Evolutionary conservation across 2,888 invertebrate species (phyloP).

Genomic region (Nomada goodeniana): DNA sequence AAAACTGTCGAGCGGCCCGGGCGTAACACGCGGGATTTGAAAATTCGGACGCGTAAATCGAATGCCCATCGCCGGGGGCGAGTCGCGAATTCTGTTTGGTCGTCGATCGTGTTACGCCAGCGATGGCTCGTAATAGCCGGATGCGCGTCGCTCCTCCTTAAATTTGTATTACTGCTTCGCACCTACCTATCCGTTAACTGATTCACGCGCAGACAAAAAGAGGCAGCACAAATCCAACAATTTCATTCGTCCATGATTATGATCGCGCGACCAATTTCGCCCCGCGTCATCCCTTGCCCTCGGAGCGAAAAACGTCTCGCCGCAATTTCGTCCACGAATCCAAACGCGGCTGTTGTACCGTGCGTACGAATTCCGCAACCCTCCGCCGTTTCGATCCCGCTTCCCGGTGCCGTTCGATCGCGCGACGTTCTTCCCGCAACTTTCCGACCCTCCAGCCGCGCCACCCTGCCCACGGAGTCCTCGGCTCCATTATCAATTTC

Average conservation of each 20-base stretch:
- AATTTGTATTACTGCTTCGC: neutral
- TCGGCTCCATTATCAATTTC: slow-evolving; percentile 62
- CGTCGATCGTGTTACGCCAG: slow-evolving; percentile 46
- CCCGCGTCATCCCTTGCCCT: no score
- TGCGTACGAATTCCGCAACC: neutral
- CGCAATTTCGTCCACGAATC: no score
- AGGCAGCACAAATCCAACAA: no score
- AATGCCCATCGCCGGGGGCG: slow-evolving; percentile 39
- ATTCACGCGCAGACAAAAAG: no score
- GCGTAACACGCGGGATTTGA: slow-evolving; percentile 21
- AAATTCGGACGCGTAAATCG: slow-evolving; percentile 50
- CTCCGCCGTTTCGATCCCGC: neutral
- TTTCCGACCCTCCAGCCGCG: neutral
- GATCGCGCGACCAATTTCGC: no score
- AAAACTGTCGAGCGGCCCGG: slow-evolving; percentile 2
- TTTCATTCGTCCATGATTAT: no score
- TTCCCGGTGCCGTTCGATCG: neutral
- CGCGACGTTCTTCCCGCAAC: neutral
- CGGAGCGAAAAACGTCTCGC: no score
- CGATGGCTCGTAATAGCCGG: slow-evolving; percentile 36
- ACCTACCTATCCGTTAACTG: no score
- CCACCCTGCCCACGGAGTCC: neutral
- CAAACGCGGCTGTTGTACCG: no score
- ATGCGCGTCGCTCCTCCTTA: slow-evolving; percentile 2
- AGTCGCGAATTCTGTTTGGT: slow-evolving; percentile 34